phyloP scores from a whole-genome alignment of 1,140 invertebrate species.

The Mactra quadrangularis region DNA sequence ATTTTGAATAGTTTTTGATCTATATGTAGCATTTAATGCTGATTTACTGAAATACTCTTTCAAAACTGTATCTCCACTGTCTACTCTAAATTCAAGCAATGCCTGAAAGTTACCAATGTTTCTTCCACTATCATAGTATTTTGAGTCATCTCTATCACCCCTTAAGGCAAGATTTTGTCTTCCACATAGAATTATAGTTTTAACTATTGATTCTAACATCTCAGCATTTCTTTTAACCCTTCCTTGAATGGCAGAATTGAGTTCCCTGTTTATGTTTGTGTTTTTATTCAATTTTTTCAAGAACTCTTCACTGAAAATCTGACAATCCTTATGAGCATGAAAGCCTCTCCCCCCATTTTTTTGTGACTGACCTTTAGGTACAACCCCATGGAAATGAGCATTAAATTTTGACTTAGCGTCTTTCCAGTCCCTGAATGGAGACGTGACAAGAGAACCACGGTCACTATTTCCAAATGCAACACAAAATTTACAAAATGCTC shows the following conservation, averaged over 20 bases:
- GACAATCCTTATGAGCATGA: not conserved
- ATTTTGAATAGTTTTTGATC: conserved; percentile 30
- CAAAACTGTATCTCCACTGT: not conserved
- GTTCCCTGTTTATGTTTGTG: not conserved
- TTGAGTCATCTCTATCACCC: not conserved
- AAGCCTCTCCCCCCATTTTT: conserved; percentile 6
- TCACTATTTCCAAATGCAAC: not conserved
- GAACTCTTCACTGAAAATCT: not conserved
- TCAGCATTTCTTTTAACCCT: not conserved
- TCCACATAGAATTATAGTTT: conserved; percentile 5
- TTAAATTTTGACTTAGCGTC: not conserved
- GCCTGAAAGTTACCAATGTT: conserved; percentile 22
- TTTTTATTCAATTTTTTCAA: not conserved
- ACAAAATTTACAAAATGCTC: conserved; percentile 16
- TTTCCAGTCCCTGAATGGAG: conserved; percentile 12
- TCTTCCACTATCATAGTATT: not conserved
- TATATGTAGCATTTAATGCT: conserved; percentile 2
- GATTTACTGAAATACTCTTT: conserved; percentile 9
- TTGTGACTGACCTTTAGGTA: no score
- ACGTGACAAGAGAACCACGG: not conserved
- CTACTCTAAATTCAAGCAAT: conserved; percentile 4
- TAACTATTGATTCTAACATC: not conserved
- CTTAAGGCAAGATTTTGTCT: conserved; percentile 14
- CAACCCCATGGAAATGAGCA: not conserved
- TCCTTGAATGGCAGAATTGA: not conserved